phyloP scores from a whole-genome alignment of 2,797 vertebrate species.

The Borostomias antarcticus region DNA sequence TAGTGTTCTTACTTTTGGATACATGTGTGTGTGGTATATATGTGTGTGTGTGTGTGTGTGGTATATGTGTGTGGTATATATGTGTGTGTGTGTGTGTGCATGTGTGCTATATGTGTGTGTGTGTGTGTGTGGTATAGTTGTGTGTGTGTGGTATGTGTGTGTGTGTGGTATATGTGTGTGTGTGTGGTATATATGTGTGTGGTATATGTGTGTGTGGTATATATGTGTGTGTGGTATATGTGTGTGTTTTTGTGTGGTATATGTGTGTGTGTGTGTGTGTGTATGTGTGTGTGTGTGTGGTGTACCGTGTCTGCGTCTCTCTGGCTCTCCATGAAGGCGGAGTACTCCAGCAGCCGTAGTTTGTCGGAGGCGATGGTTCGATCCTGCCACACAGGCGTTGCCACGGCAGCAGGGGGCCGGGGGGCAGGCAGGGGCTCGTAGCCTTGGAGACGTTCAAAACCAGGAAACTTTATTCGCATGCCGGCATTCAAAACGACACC shows the following conservation, averaged over 20 bases:
- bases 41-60: no score
- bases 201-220: no score
- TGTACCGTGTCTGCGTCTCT: constrained; percentile 89
- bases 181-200: no score
- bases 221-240: neutral
- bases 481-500: neutral
- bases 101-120: no score
- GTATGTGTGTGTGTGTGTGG: neutral
- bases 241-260: neutral
- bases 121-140: no score
- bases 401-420: constrained; percentile 81
- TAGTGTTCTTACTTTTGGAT: no score
- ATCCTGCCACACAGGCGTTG: constrained; percentile 92
- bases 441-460: constrained; percentile 66
- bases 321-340: constrained; percentile 93
- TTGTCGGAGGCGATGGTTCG: constrained; percentile 91
- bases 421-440: constrained; percentile 88
- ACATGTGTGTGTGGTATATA: no score
- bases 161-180: no score
- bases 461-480: constrained; percentile 4
- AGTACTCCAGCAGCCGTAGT: constrained; percentile 91
- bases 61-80: neutral
- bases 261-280: neutral
- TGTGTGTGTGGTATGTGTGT: no score
- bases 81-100: neutral